These are phyloP conservation scores for Drosophila takahashii DNA, from an alignment of 1,140 invertebrate species.

Conservation along the genomic window DNA sequence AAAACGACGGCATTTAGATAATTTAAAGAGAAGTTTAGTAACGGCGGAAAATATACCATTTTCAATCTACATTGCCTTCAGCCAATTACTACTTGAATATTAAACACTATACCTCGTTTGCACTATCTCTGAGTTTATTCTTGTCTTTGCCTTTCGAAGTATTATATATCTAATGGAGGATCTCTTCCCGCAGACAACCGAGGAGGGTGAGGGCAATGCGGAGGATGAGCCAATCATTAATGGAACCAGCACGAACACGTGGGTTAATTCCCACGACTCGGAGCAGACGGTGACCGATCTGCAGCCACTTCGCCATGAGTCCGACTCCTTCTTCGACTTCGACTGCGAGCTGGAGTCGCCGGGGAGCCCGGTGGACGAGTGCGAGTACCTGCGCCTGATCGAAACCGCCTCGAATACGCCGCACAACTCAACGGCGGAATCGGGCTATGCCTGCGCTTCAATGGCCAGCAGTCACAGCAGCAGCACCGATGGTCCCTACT, in stretches of 20 bases:
- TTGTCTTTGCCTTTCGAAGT: not conserved
- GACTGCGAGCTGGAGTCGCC: conserved; percentile 88
- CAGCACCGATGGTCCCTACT: conserved; percentile 85
- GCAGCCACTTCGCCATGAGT: conserved; percentile 85
- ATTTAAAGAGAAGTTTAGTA: too few relatives aligned
- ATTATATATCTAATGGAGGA: not conserved
- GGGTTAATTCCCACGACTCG: conserved; percentile 69
- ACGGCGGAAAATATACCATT: too few relatives aligned
- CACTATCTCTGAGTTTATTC: too few relatives aligned
- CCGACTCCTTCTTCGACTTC: conserved; percentile 87
- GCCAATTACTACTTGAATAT: too few relatives aligned
- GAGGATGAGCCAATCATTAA: conserved; percentile 83
- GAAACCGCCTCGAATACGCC: conserved; percentile 85
- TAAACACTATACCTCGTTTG: too few relatives aligned
- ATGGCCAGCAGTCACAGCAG: conserved; percentile 80
- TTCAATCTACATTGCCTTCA: too few relatives aligned
- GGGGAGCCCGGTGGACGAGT: conserved; percentile 88
- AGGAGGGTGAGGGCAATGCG: conserved; percentile 58
- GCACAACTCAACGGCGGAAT: conserved; percentile 85
- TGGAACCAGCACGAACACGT: conserved; percentile 73
- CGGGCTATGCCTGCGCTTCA: conserved; percentile 85
- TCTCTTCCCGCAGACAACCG: conserved; percentile 58
- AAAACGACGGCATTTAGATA: too few relatives aligned
- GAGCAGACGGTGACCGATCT: conserved; percentile 81
- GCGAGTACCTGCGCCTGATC: conserved; percentile 84